These are phyloP conservation scores for Ischnus inquisitorius DNA, from an alignment of 2,888 invertebrate genomes.

Conservation along the genomic window DNA sequence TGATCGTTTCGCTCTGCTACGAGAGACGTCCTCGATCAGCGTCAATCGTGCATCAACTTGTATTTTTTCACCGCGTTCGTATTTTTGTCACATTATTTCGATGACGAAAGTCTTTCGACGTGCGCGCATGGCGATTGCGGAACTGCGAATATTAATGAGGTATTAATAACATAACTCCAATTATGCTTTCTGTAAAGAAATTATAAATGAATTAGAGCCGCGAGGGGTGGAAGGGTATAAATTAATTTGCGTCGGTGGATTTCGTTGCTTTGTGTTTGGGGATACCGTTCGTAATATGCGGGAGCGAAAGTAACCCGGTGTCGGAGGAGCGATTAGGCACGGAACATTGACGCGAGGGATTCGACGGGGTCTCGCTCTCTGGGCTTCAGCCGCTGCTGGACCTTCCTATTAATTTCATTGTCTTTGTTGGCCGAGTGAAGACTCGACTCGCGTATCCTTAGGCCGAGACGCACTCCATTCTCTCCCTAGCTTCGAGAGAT, in stretches of 20 bases:
- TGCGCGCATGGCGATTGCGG: background rate
- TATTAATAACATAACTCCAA: slow-evolving; percentile 38
- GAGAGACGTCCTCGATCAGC: background rate
- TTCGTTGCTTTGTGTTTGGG: slow-evolving; percentile 1
- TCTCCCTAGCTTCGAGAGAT: slow-evolving; percentile 56
- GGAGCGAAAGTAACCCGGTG: slow-evolving; percentile 37
- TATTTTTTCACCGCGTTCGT: slow-evolving; percentile 11
- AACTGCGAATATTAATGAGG: slow-evolving; percentile 39
- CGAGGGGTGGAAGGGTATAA: no score
- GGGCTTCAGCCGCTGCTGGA: slow-evolving; percentile 17
- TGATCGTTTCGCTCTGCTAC: background rate
- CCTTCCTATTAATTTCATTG: slow-evolving; percentile 80
- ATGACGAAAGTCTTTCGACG: background rate
- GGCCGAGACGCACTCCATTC: slow-evolving; percentile 30
- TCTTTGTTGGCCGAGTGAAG: slow-evolving; percentile 73
- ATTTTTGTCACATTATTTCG: background rate
- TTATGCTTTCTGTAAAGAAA: slow-evolving; percentile 10
- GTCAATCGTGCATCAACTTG: slow-evolving; percentile 25
- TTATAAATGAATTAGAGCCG: slow-evolving; percentile 40
- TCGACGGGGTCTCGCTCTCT: slow-evolving; percentile 44
- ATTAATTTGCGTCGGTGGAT: slow-evolving; percentile 1
- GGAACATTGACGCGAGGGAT: slow-evolving; percentile 46
- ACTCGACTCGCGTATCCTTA: slow-evolving; percentile 25
- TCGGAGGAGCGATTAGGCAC: slow-evolving; percentile 58
- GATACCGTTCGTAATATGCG: slow-evolving; percentile 13